Evolutionary conservation across 2,797 vertebrate genomes (phyloP).

Genomic region (Myiotriccus ornatus): DNA sequence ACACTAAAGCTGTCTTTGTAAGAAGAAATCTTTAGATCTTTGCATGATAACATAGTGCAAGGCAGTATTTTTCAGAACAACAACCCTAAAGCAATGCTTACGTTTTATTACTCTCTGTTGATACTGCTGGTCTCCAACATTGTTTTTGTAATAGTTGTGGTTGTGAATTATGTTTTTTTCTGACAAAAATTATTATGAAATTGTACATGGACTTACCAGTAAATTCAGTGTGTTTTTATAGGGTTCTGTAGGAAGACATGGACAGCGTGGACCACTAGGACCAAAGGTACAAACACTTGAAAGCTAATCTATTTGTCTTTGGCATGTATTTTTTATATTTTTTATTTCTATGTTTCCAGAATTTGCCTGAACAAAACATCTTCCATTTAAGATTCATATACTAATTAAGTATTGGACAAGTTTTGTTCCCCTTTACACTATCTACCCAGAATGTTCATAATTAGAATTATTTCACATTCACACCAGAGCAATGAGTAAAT

Average conservation of each 20-base stretch:
- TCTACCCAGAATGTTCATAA: not conserved
- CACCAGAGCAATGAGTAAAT: not conserved
- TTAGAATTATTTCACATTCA: not conserved
- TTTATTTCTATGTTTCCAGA: not conserved
- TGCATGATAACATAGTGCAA: not conserved
- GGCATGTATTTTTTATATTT: not conserved
- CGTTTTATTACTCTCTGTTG: not conserved
- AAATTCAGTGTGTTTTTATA: not conserved
- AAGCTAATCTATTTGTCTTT: not conserved
- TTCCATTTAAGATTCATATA: not conserved
- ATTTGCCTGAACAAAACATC: not conserved
- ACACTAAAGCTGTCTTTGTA: not conserved
- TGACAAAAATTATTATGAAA: not conserved
- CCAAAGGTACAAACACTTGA: slow-evolving; percentile 69
- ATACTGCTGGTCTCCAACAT: not conserved
- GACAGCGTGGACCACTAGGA: slow-evolving; percentile 73
- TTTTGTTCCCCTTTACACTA: not conserved
- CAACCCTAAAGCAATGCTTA: not conserved
- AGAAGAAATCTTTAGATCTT: not conserved
- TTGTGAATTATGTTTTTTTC: not conserved
- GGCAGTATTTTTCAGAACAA: not conserved
- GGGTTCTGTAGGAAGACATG: slow-evolving; percentile 66
- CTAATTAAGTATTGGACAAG: not conserved
- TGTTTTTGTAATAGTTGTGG: not conserved
- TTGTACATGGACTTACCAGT: not conserved